Evolutionary conservation across 2,113 vertebrate species (phyloP).

Genomic region (Rhipidura dahli): DNA sequence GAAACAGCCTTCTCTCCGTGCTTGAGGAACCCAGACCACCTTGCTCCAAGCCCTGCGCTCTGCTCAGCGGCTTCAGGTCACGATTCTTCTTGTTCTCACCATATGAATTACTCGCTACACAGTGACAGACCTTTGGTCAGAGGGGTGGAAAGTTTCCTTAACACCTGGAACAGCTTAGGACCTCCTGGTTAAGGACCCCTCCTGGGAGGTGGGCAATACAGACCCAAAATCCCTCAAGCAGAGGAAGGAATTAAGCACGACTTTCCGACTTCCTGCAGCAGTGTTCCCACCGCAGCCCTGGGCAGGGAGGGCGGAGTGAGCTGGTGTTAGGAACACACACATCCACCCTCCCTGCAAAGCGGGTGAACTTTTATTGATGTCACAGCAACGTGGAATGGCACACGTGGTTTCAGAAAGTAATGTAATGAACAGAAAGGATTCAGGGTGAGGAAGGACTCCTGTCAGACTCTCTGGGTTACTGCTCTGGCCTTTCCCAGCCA

Average conservation of each 20-base stretch:
- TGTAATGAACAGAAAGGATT: background rate
- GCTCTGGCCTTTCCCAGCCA: background rate
- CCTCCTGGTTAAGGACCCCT: background rate
- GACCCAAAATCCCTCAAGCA: slow-evolving; percentile 14
- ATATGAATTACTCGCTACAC: slow-evolving; percentile 36
- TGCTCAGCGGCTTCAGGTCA: slow-evolving; percentile 4
- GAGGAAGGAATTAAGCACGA: slow-evolving; percentile 46
- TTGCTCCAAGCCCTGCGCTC: fast-evolving
- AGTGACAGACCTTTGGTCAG: slow-evolving; percentile 38
- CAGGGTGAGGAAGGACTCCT: background rate
- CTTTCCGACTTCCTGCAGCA: slow-evolving; percentile 30
- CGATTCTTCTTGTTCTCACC: slow-evolving; percentile 37
- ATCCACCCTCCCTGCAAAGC: background rate
- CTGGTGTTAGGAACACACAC: background rate
- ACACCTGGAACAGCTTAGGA: slow-evolving; percentile 57
- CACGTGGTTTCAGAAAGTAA: fast-evolving
- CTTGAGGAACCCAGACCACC: background rate
- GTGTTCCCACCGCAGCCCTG: background rate
- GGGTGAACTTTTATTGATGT: background rate
- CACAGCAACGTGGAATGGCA: fast-evolving
- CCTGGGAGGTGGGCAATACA: slow-evolving; percentile 23
- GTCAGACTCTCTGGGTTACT: background rate
- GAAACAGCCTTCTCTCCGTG: background rate
- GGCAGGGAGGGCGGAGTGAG: background rate
- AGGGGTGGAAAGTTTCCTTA: slow-evolving; percentile 42